Base-by-base conservation (phyloP, 64 coral and sea anemone genomes). In the Pocillopora damicornis region DNA sequence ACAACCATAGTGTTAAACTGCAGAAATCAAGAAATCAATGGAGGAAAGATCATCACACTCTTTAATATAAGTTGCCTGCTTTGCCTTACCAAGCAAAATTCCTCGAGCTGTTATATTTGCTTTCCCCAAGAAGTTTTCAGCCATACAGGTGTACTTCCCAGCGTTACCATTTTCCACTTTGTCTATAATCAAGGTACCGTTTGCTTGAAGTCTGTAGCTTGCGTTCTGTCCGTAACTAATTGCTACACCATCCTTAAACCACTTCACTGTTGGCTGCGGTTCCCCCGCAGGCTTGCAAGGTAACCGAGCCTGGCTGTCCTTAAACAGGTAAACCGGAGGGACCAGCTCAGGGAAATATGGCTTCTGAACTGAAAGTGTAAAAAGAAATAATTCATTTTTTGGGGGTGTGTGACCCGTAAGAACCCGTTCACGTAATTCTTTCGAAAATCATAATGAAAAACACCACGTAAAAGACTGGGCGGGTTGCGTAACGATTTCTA, bases 311-410 rank as follows among this genome's bases (percentile, higher is more conserved):
- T 87, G 76, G 79, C 60, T 92, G 1, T 64, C 76, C 26, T 86
- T 92, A 30, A 92, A 92, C 1, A 92, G n/a, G 63, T 92, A 92
- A 68, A 92, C 87, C 18, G 90, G 90, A 9, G 82, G 75, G 74
- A 92, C 10, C 0, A 25, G 16, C 16, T 58, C 58, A 4, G 15
- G 5, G 63, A 92, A 86, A 2, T 35, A 76, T 68, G 90, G 90
- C 42, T 77, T 26, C 61, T 75, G 42, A 18, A 63, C 90, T 92
- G 35, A 15, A 79, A 22, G 38, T 76, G 17, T 57, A 62, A 51
- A 83, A 14, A 20, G 23, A 51, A 51, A 51, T 51, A 51, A 51
- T 7, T 51, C 7, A 51, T 51, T 51, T 51, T 51, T 51, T 51
- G 42, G 3, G 42, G 2, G 42, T 7, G 42, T 51, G 42, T 30